Percentiles rank a stretch among this genome's conserved stretches.
Conservation (phyloP, 2,888 invertebrate species). For the Protodeltote pygarga region DNA sequence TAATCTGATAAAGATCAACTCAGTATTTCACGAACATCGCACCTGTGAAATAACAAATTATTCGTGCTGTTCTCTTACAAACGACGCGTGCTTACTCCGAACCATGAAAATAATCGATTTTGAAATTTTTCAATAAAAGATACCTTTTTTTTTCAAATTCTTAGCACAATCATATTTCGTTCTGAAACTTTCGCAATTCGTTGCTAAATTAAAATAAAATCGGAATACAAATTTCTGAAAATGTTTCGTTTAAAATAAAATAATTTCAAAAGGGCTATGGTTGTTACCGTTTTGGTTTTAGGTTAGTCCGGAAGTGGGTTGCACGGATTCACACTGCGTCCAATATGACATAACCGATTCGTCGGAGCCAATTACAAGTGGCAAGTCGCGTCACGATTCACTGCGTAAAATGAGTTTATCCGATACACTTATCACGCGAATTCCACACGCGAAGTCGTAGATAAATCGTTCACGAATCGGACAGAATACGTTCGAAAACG, state of each 20-base stretch:
- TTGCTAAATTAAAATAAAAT: too few relatives aligned
- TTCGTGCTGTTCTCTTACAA: too few relatives aligned
- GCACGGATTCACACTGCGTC: conserved; percentile 25
- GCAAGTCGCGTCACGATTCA: conserved; percentile 54
- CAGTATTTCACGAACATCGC: conserved; percentile 23
- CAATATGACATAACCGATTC: conserved; percentile 69
- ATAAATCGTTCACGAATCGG: conserved; percentile 42
- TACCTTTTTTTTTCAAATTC: too few relatives aligned
- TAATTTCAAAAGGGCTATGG: conserved; percentile 26
- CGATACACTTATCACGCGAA: conserved; percentile 65
- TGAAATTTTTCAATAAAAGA: too few relatives aligned
- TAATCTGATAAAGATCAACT: too few relatives aligned
- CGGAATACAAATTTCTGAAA: too few relatives aligned
- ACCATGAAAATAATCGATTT: too few relatives aligned
- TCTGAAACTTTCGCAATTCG: too few relatives aligned
- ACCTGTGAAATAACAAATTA: conserved; percentile 11
- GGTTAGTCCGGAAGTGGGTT: conserved; percentile 12
- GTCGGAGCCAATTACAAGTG: conserved; percentile 59
- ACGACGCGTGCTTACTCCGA: too few relatives aligned
- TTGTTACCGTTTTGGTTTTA: conserved; percentile 19
- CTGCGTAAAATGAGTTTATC: conserved; percentile 62
- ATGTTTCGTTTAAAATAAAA: too few relatives aligned
- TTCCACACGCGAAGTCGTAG: conserved; percentile 48
- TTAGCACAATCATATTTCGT: too few relatives aligned
- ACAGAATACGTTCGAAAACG: conserved; percentile 45